Base-by-base conservation (phyloP, 2,113 vertebrate genomes). In the Camelus dromedarius region DNA sequence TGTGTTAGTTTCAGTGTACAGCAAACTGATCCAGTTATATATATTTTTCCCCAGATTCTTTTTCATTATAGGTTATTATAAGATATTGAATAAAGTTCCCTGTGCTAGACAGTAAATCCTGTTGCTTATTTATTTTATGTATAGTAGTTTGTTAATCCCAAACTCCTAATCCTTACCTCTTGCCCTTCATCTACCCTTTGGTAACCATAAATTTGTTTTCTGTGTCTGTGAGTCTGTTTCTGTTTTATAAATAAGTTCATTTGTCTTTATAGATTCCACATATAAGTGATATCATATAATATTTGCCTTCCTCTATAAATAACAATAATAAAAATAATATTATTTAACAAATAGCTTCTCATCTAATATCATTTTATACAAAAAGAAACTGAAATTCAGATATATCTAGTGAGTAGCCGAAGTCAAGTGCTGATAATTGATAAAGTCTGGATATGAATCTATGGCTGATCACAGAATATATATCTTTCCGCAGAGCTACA, bases 311-410 rank as follows among this genome's bases (percentile, higher is more conserved):
- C 64, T 66, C 64, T 32, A 35, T 6, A 35, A n/a, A 54, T 56
- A 56, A 35, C 6, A 79, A 38, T 79, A 56, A 79, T 35, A 79
- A 22, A 64, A 56, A 24, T 35, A 4, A 79, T 26, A 35, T 79
- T 79, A 6, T 54, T 60, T 30, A 42, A 67, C 5, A 95, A 77
- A 92, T 91, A 73, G 54, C 35, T 86, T 67, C 42, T 72, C 38
- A 67, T 16, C 56, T 80, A 75, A 70, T 46, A 92, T 56, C 13
- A 13, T 35, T 94, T 92, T 85, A 56, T 10, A 62, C 42, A 2
- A 18, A 46, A 86, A 94, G 46, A 88, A 89, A 52, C 20, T 19
- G 7, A 85, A 97, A 89, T 91, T 72, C 38, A 46, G 28, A 60
- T 81, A 77, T 60, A 14, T 35, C 19, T 13, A 50, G 46, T 66